Evolutionary conservation across 2,113 vertebrate genomes (phyloP), one percentile per base, ranked within the genome.

Genomic region (Phrynosoma platyrhinos): DNA sequence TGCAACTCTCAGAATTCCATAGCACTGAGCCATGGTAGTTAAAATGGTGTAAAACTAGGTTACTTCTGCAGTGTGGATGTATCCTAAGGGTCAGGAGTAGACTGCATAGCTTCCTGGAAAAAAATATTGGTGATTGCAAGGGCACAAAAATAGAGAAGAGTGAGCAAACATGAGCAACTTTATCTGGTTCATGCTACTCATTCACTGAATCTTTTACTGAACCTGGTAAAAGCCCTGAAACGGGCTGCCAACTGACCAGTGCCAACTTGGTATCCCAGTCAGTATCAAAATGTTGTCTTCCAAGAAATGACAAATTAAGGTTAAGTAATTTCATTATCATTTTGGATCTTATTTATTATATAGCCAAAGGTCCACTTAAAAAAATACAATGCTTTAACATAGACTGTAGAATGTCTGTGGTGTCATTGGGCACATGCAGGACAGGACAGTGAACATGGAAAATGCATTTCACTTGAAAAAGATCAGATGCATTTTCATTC

Each of bases 381-480:
- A 52, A 78, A 69, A 47, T 30, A 80, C 2, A 72, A 16, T 9
- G 21, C 20, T 83, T 27, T 62, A 14, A 20, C n/a, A 76, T 36
- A 68, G 72, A 30, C 16, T 23, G 8, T 20, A 68, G n/a, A 27
- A 77, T 36, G 23, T 32, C 47, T 25, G 32, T 52, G 25, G 2
- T 36, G 30, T 62, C 36, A 47, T 75, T 87, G 68, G 13, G 5
- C 42, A 52, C 68, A 52, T 82, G 30, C 47, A 77, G 16, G 58
- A 68, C 36, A 75, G 52, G 25, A 25, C 71, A 53, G 52, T n/a
- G 3, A 66, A 36, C n/a, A 30, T 0, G 21, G 53, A 66, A 40
- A 47, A 40, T 40, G 13, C 20, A 82, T 88, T 83, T 66, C 32
- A 53, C 75, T 83, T 77, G 80, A 32, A 30, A 77, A 52, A 83